Evolutionary conservation across 2,888 invertebrate genomes (phyloP), one percentile per base, ranked within the genome.

Genomic region (Dryomyza anilis): DNA sequence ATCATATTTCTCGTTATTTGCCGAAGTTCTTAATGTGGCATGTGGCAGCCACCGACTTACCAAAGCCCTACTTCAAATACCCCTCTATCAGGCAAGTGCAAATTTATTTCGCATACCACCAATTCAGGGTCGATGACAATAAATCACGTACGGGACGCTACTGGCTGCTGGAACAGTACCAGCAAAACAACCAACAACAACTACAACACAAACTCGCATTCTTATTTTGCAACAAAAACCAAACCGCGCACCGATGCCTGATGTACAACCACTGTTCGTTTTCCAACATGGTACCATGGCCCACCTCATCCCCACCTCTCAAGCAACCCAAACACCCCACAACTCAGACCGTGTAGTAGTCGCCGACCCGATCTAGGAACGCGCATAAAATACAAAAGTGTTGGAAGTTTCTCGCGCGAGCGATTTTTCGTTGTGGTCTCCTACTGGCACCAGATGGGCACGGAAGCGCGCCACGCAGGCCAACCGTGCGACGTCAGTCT

Each of bases 121-220:
- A 12, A 29, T 59, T 36, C 67, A 69, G 71, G 68, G 69, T 70
- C 70, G 68, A 67, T 57, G 53, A 64, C 59, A 70, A 71, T 70
- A 71, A 71, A 71, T 71, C 70, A 71, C 66, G 66, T 67, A 66
- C 65, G 66, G 67, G 66, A 68, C 66, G 52, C 53, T 27, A 29
- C 58, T 46, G 59, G 45, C 71, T 68, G 67, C 69, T 67, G 68
- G 67, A 66, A 64, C 64, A 63, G 69, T 66, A 66, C 64, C 59
- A 63, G 66, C 55, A 59, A 65, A 50, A 59, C 53, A 65, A 30
- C 36, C 46, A 58, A 64, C 29, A 29, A 59, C 25, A 33, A 25
- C 29, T 21, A 58, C 29, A 55, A 52, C n/a, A 55, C 3, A 21
- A 66, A 27, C 33, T 59, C 50, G 45, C 29, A 30, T 16, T 55